phyloP scores from a whole-genome alignment of 2,888 invertebrate genomes.

The Spisula solida region DNA sequence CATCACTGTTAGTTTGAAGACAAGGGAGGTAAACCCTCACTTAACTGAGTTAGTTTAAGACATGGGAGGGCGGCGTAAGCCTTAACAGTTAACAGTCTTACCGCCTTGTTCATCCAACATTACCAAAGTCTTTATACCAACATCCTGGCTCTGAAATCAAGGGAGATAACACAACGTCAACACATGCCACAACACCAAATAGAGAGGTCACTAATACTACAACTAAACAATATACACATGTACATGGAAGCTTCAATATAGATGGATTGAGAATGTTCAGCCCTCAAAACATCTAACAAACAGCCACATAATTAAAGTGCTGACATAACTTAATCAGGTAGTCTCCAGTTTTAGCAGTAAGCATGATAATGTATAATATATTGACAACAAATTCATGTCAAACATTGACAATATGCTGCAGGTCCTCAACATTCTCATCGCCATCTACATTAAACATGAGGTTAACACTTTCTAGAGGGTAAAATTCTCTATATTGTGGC shows the following conservation, averaged over 20 bases:
- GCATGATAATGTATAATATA: background rate
- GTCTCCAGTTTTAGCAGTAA: background rate
- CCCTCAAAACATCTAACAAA: background rate
- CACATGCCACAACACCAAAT: slow-evolving; percentile 46
- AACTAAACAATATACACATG: slow-evolving; percentile 2
- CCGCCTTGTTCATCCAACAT: slow-evolving; percentile 84
- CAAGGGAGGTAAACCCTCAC: background rate
- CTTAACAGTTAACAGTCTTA: slow-evolving; percentile 68
- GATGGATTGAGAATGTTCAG: background rate
- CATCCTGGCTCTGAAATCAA: slow-evolving; percentile 81
- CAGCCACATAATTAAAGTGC: background rate
- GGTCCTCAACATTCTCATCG: background rate
- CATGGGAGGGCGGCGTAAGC: background rate
- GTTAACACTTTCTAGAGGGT: background rate
- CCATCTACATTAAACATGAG: slow-evolving; percentile 1
- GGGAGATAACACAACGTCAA: slow-evolving; percentile 59
- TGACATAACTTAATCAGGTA: background rate
- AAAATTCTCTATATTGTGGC: background rate
- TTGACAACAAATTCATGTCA: background rate
- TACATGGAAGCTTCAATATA: slow-evolving; percentile 7
- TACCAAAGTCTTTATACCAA: slow-evolving; percentile 81
- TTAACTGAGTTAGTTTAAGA: background rate
- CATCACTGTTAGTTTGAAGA: background rate
- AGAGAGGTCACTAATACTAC: background rate
- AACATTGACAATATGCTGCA: background rate